Evolutionary conservation across 2,797 vertebrate genomes (phyloP), one percentile per base, ranked within the genome.

Genomic region (Helostoma temminkii): DNA sequence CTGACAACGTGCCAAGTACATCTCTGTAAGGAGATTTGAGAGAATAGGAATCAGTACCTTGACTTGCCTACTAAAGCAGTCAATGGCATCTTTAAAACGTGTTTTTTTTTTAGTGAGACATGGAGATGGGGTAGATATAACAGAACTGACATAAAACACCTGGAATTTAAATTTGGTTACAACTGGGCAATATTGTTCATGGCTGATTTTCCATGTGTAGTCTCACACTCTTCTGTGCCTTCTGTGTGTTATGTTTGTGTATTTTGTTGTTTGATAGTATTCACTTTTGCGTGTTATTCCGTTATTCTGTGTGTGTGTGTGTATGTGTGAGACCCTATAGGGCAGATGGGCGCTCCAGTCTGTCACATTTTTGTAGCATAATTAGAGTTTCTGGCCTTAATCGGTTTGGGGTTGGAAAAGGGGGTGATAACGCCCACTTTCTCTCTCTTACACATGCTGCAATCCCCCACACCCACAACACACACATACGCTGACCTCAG

Each of bases 331-430:
- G 45, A 80, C 76, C 72, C 52, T 71, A 25, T 24, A 66, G 84
- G 71, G 49, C 93, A 94, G 93, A 93, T 93, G 91, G 91, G 88
- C 58, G 72, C 78, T 80, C 64, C 90, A 91, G 91, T 87, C 91
- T 90, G 92, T 88, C 91, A 81, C 54, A 52, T 90, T 83, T 89
- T 84, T 90, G 83, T 76, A 55, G 83, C 85, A 77, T 89, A 93
- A 91, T 91, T 89, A 90, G 76, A 91, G 80, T 78, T 89, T 86
- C 83, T 92, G 91, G 88, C 90, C 91, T 91, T 90, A 91, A 93
- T 92, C 89, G 66, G 82, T 50, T 71, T 34, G 34, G 46, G 59
- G 45, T 70, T 71, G 47, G 58, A n/a, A 28, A 36, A 59, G 66
- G 72, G 71, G 67, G 54, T 32, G 43, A 65, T 16, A 48, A 79